Evolutionary conservation across 2,888 invertebrate genomes (phyloP).

Genomic region (Dryobotodes eremita): DNA sequence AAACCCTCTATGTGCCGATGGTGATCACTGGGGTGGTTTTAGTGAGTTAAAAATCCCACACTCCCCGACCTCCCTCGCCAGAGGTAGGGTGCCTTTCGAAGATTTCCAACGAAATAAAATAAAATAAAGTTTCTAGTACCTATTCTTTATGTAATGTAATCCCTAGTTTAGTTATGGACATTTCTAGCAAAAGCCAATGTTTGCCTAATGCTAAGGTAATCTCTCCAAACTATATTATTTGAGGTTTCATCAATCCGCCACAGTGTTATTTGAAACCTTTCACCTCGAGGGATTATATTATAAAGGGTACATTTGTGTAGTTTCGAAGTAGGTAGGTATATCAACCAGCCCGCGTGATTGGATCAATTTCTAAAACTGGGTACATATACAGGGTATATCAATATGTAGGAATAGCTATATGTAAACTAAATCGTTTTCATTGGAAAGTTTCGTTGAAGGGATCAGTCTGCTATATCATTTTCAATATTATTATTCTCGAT

Average conservation of each 20-base stretch:
- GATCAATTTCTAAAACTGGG: slow-evolving; percentile 58
- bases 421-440: slow-evolving; percentile 31
- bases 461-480: neutral
- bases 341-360: slow-evolving; percentile 63
- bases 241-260: slow-evolving; percentile 50
- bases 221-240: slow-evolving; percentile 53
- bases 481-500: neutral
- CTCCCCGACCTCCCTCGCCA: no score
- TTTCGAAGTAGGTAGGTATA: slow-evolving; percentile 35
- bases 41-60: no score
- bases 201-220: slow-evolving; percentile 67
- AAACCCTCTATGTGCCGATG: no score
- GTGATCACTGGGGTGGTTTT: no score
- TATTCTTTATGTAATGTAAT: slow-evolving; percentile 3
- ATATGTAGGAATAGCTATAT: slow-evolving; percentile 13
- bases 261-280: slow-evolving; percentile 64
- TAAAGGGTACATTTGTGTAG: slow-evolving; percentile 58
- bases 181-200: slow-evolving; percentile 41
- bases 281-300: slow-evolving; percentile 61
- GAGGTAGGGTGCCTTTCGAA: no score
- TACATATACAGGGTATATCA: slow-evolving; percentile 26
- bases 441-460: slow-evolving; percentile 17
- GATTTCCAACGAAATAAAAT: no score
- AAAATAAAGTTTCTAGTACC: no score
- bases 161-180: slow-evolving; percentile 19